Evolutionary conservation across 2,113 vertebrate species (phyloP).

Genomic region (Dasyprocta punctata): DNA sequence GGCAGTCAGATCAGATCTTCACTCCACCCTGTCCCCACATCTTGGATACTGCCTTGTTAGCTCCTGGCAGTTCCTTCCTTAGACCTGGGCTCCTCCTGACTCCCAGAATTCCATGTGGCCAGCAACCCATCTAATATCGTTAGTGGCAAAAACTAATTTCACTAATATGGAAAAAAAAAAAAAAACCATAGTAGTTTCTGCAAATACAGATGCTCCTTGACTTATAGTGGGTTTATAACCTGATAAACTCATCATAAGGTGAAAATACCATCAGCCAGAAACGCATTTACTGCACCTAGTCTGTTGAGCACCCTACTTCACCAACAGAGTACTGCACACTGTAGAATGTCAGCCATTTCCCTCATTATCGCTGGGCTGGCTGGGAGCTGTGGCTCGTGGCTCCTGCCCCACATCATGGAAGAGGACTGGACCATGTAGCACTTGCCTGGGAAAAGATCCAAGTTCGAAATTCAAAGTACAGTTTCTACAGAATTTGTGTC

Average conservation of each 20-base stretch:
- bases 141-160: too few relatives aligned
- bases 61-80: neutral
- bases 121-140: neutral
- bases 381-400: neutral
- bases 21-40: fast-evolving
- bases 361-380: too few relatives aligned
- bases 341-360: neutral
- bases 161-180: neutral
- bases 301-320: neutral
- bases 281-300: neutral
- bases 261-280: neutral
- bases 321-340: fast-evolving
- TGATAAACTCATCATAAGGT: neutral
- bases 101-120: neutral
- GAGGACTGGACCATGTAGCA: neutral
- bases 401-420: neutral
- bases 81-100: neutral
- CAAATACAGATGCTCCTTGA: neutral
- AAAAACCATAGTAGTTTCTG: neutral
- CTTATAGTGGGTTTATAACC: neutral
- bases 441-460: neutral
- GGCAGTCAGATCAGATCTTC: neutral
- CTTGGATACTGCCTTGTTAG: neutral
- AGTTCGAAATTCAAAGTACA: neutral
- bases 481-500: neutral